Evolutionary conservation across 2,888 invertebrate genomes (phyloP).

Genomic region (Lasiommata megera): DNA sequence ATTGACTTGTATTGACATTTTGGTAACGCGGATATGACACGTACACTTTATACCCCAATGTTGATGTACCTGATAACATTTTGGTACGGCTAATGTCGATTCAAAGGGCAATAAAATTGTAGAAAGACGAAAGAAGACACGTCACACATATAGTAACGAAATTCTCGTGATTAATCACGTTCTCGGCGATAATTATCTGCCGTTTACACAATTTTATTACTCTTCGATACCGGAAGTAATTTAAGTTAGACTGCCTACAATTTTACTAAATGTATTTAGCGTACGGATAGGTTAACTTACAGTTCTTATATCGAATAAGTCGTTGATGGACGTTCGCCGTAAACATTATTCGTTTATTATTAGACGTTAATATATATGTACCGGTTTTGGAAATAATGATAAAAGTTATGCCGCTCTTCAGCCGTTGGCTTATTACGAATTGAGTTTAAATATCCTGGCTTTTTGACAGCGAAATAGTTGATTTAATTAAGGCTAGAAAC

Average conservation of each 20-base stretch:
- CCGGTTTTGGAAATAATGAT: background rate
- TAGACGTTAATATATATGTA: background rate
- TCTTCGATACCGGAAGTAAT: slow-evolving; percentile 59
- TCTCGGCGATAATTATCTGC: too few species aligned
- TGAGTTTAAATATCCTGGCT: slow-evolving; percentile 21
- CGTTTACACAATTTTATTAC: slow-evolving; percentile 52
- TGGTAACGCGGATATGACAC: slow-evolving; percentile 21
- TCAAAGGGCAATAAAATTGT: slow-evolving; percentile 38
- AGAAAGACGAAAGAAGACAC: background rate
- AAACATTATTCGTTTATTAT: slow-evolving; percentile 13
- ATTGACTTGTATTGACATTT: slow-evolving; percentile 12
- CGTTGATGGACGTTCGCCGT: slow-evolving; percentile 21
- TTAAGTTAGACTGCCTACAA: slow-evolving; percentile 62
- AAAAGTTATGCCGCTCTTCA: slow-evolving; percentile 5
- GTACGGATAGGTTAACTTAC: slow-evolving; percentile 60
- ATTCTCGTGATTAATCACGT: too few species aligned
- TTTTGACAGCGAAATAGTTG: slow-evolving; percentile 36
- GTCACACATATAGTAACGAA: background rate
- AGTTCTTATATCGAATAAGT: slow-evolving; percentile 29
- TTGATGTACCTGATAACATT: slow-evolving; percentile 27
- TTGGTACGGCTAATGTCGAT: slow-evolving; percentile 43
- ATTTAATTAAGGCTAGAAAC: slow-evolving; percentile 45
- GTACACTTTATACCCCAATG: slow-evolving; percentile 15
- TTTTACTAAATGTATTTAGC: slow-evolving; percentile 64
- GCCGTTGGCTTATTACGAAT: slow-evolving; percentile 1